Conservation (phyloP, 2,888 invertebrate genomes). For the Stratiomys singularior region DNA sequence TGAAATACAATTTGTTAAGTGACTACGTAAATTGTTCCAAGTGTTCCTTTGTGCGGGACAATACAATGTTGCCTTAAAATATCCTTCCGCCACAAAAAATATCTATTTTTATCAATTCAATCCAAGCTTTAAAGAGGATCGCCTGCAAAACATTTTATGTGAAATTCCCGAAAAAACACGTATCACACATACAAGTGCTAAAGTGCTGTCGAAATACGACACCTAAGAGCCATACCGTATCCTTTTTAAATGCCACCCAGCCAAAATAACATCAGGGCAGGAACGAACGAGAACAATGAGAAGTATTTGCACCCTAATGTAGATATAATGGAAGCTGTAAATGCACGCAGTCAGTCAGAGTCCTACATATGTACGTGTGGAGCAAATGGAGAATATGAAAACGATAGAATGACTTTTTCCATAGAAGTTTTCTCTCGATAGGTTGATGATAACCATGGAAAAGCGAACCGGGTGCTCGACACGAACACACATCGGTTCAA, state of each 20-base stretch:
- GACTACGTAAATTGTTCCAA: neutral
- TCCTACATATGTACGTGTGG: neutral
- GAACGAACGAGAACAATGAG: neutral
- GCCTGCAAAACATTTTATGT: neutral
- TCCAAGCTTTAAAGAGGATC: neutral
- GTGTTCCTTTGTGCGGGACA: neutral
- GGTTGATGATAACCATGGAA: neutral
- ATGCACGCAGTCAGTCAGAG: neutral
- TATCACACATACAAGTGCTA: neutral
- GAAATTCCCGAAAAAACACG: neutral
- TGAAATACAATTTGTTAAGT: no score
- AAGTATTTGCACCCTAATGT: neutral
- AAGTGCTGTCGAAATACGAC: constrained; percentile 4
- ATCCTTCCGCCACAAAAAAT: neutral
- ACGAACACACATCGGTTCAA: neutral
- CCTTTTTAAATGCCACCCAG: neutral
- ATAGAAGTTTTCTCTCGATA: neutral
- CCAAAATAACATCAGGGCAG: neutral
- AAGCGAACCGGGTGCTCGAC: neutral
- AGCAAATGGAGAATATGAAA: neutral
- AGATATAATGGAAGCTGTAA: neutral
- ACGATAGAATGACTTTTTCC: neutral
- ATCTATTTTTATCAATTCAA: neutral
- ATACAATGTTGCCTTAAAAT: neutral
- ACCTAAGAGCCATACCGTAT: neutral